Conservation (phyloP, 2,888 invertebrate species). For the Meteorus cinctellus region DNA sequence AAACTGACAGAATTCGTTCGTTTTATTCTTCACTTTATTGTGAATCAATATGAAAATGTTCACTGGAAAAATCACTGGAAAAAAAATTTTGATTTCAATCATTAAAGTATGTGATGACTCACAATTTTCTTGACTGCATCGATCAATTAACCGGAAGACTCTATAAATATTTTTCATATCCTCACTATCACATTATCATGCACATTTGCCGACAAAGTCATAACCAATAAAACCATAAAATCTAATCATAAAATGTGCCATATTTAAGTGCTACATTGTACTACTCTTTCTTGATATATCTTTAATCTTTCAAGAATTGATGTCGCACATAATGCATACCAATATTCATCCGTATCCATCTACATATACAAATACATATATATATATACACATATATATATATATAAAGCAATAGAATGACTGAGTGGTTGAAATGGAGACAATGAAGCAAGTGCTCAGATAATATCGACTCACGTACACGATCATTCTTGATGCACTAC, state of each 20-base stretch:
- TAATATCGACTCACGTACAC: constrained; percentile 37
- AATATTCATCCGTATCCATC: constrained; percentile 24
- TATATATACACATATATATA: background rate
- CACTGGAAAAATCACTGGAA: too few relatives aligned
- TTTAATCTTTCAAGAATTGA: constrained; percentile 35
- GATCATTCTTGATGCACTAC: constrained; percentile 17
- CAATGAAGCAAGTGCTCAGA: constrained; percentile 44
- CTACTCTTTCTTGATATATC: constrained; percentile 31
- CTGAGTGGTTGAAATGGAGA: constrained; percentile 34
- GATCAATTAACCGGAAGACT: constrained; percentile 47
- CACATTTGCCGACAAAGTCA: constrained; percentile 52
- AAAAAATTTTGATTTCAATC: too few relatives aligned
- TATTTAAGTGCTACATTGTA: constrained; percentile 32
- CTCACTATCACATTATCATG: constrained; percentile 26
- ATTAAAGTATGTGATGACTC: background rate
- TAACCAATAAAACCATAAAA: constrained; percentile 43
- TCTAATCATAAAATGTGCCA: constrained; percentile 42
- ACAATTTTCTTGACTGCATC: constrained; percentile 45
- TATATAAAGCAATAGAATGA: constrained; percentile 33
- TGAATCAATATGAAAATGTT: too few relatives aligned
- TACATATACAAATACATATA: too few relatives aligned
- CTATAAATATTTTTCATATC: background rate
- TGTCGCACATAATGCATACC: constrained; percentile 52
- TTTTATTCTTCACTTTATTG: too few relatives aligned
- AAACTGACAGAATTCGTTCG: too few relatives aligned